A percentile compares a stretch with the other conserved stretches of the same genome.
phyloP scores from a whole-genome alignment of 2,888 invertebrate species.

The Keiferia lycopersicella region DNA sequence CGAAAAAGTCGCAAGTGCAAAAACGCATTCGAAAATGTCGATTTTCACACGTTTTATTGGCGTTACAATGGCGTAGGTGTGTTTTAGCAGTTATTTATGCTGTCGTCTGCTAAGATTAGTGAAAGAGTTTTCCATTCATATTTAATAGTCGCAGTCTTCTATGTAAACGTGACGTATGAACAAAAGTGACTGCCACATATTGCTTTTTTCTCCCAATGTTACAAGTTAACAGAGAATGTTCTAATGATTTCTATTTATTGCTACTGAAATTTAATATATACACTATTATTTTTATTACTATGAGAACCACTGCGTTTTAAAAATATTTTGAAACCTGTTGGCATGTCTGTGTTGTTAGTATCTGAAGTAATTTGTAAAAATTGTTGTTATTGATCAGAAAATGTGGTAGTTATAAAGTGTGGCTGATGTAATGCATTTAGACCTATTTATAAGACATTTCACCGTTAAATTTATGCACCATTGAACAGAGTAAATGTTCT shows the following conservation, averaged over 20 bases:
- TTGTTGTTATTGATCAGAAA: not conserved
- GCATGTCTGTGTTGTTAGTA: not conserved
- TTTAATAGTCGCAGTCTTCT: not conserved
- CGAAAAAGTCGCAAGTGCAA: too few relatives aligned
- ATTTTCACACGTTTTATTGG: too few relatives aligned
- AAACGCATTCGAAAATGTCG: too few relatives aligned
- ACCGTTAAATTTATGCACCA: not conserved
- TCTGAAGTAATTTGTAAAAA: not conserved
- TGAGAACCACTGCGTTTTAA: not conserved
- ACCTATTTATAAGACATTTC: not conserved
- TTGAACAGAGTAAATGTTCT: not conserved
- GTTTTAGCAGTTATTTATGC: too few relatives aligned
- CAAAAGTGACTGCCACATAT: slow-evolving; percentile 10
- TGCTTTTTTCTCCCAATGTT: slow-evolving; percentile 1
- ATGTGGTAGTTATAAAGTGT: not conserved
- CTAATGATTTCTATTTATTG: not conserved
- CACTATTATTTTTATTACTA: not conserved
- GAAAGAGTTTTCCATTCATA: not conserved
- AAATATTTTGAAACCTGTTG: not conserved
- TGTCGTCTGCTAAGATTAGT: too few relatives aligned
- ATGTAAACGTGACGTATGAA: not conserved
- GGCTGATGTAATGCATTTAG: not conserved
- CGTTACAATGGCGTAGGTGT: too few relatives aligned
- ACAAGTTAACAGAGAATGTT: slow-evolving; percentile 3
- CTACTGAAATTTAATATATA: not conserved